Conservation (phyloP, 2,797 vertebrate species). For the Loriculus beryllinus region DNA sequence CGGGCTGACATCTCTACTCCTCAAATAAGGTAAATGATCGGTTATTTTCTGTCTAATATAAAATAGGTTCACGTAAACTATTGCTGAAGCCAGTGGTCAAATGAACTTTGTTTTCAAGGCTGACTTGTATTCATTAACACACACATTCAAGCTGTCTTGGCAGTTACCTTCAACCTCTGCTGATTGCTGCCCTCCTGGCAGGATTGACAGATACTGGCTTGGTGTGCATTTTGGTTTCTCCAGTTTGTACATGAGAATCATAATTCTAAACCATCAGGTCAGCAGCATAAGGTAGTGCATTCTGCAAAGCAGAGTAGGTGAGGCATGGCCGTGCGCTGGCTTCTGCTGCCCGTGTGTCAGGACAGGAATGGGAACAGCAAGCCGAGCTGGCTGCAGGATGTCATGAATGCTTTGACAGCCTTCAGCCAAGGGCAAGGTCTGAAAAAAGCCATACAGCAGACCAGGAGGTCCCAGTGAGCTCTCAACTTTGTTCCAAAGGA, state of each 20-base stretch:
- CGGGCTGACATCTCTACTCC: neutral
- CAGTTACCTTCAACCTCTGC: neutral
- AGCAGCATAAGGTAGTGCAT: fast-evolving
- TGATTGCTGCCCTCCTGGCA: neutral
- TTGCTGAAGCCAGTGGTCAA: neutral
- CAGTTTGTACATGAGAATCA: neutral
- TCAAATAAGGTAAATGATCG: neutral
- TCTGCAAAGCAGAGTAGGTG: neutral
- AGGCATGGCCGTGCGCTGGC: fast-evolving
- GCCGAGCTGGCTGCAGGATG: neutral
- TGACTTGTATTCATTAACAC: neutral
- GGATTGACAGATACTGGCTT: neutral
- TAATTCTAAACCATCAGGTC: neutral
- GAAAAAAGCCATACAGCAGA: neutral
- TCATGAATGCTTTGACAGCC: fast-evolving
- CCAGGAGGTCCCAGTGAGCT: neutral
- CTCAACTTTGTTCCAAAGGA: neutral
- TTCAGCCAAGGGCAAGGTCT: neutral
- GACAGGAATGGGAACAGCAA: fast-evolving
- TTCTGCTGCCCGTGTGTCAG: neutral
- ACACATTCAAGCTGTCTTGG: neutral
- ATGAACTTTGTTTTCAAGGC: neutral
- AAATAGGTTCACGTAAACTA: neutral
- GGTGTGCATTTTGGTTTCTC: neutral
- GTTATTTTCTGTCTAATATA: neutral